Percentiles rank a stretch among this genome's conserved stretches.
Conservation (phyloP, 2,113 vertebrate genomes). For the Brienomyrus brachyistius region DNA sequence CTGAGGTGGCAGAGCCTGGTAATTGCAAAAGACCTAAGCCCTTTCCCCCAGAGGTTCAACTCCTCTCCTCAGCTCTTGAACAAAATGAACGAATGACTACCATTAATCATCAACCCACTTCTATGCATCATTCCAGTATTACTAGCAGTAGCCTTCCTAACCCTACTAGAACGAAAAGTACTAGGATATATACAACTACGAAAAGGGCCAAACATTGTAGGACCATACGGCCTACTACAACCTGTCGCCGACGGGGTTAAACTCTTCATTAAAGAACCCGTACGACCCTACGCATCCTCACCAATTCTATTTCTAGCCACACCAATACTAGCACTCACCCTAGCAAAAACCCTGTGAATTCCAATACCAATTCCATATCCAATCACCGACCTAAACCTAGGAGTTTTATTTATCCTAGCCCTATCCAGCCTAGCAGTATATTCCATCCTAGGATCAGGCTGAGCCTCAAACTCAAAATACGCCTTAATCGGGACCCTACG, state of each 20-base stretch:
- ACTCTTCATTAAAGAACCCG: slow-evolving; percentile 33
- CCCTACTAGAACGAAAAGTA: neutral
- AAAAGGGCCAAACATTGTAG: slow-evolving; percentile 22
- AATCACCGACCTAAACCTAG: slow-evolving; percentile 5
- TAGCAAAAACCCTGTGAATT: slow-evolving; percentile 14
- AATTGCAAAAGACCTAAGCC: slow-evolving; percentile 24
- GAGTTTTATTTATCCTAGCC: slow-evolving; percentile 21
- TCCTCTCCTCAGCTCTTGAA: slow-evolving; percentile 4
- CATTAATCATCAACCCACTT: neutral
- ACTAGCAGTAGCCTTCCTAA: neutral
- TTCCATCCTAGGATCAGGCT: slow-evolving; percentile 25
- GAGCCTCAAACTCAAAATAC: neutral
- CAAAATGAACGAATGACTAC: neutral
- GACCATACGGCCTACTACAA: slow-evolving; percentile 11
- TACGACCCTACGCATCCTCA: slow-evolving; percentile 16
- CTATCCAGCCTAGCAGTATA: slow-evolving; percentile 20
- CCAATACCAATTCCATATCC: slow-evolving; percentile 16
- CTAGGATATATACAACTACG: slow-evolving; percentile 7
- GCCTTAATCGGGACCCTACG: slow-evolving; percentile 25
- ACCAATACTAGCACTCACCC: slow-evolving; percentile 22
- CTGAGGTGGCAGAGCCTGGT: slow-evolving; percentile 39
- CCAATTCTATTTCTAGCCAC: neutral
- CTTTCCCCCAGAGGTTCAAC: slow-evolving; percentile 12
- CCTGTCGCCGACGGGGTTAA: neutral
- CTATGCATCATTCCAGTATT: neutral